Base-by-base conservation (phyloP, 64 coral and sea anemone species). In the Montipora efflorescens region DNA sequence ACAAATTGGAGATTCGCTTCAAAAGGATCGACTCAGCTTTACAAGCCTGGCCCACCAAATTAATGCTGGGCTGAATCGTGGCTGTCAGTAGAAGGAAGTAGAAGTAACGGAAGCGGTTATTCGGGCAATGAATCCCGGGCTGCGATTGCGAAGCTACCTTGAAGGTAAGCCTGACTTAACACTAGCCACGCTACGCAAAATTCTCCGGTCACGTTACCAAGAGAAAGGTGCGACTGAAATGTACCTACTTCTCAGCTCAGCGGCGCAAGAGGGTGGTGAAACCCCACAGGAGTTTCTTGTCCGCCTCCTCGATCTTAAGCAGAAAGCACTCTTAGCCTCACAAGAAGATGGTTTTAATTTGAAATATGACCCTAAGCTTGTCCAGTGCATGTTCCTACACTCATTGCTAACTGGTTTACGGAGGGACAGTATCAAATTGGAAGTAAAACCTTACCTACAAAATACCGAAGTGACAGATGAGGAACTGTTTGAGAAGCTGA, bases 21-120 rank as follows among this genome's bases (percentile, higher is more conserved):
- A 94, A 47, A 94, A 94, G 77, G 79, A 96, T 23, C 92, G 68
- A 36, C 36, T n/a, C 84, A 93, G 23, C 74, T 88, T n/a, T 7
- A 87, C 21, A 45, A 89, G 77, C 7, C 73, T 71, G 2, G 75
- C 46, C 20, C 81, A 91, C 18, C 36, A 36, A 36, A 36, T 36
- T 36, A 36, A 36, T 36, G 36, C 36, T 36, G 36, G 36, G 36
- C 1, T 36, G 36, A 36, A 36, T 36, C 36, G 36, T 36, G 36
- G 36, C 36, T 36, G 0, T 36, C 36, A 36, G 36, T 4, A 53
- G 25, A 36, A 91, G 18, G 64, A 91, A 12, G 7, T 91, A 12
- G 64, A 91, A 12, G 7, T 91, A 12, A 78, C 73, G 75, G 89
- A 67, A 91, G 89, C 89, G 16, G 50, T 91, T 11, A 68, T 58